phyloP scores from a whole-genome alignment of 2,888 invertebrate genomes.

The Cetonia aurata region DNA sequence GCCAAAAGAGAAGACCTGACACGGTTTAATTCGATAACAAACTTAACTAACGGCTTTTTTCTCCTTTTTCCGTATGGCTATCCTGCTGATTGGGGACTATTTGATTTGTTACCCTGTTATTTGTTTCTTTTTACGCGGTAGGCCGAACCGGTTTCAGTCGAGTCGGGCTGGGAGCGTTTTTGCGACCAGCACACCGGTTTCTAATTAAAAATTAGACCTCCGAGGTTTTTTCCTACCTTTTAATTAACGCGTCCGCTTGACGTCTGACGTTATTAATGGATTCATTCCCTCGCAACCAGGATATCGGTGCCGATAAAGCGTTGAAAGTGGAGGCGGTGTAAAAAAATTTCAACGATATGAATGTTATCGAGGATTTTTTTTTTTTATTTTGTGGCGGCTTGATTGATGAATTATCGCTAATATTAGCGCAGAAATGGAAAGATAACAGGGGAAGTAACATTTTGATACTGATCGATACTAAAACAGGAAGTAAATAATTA shows the following conservation, averaged over 20 bases:
- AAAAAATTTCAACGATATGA: not conserved
- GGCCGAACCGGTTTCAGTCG: conserved; percentile 3
- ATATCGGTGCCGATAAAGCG: conserved; percentile 26
- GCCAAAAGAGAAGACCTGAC: conserved; percentile 6
- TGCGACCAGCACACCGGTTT: conserved; percentile 13
- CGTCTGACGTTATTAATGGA: conserved; percentile 36
- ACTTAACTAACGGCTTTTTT: conserved; percentile 22
- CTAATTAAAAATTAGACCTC: conserved; percentile 42
- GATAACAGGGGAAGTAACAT: no score
- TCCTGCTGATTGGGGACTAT: conserved; percentile 36
- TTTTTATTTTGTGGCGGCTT: no score
- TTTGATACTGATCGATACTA: no score
- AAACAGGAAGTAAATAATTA: no score
- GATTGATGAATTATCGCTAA: no score
- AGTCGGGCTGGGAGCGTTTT: conserved; percentile 10
- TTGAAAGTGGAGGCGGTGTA: not conserved
- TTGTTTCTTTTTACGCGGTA: conserved; percentile 41
- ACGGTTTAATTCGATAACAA: conserved; percentile 37
- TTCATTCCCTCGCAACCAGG: conserved; percentile 15
- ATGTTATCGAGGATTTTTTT: not conserved
- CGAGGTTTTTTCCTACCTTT: conserved; percentile 38
- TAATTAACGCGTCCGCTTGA: conserved; percentile 35
- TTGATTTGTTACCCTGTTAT: conserved; percentile 43
- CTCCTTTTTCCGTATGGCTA: conserved; percentile 11
- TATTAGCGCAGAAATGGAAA: no score